Percentiles rank a stretch among this genome's conserved stretches.
Evolutionary conservation across 30 jellyfish, hydroid and myxozoan species (phyloP).

Genomic region (Calvadosia cruxmelitensis): DNA sequence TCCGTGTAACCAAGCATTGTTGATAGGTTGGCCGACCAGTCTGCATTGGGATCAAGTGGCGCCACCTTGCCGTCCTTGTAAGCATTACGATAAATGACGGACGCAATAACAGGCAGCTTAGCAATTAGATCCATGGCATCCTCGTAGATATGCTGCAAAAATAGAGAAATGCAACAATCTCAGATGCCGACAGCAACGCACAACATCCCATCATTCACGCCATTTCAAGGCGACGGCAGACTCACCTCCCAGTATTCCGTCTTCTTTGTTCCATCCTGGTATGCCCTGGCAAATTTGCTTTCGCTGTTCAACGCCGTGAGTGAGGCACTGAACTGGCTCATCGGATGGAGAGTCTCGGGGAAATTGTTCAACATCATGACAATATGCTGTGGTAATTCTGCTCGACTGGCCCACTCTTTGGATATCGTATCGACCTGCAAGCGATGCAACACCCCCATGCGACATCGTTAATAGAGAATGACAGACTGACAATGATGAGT

Average conservation of each 20-base stretch:
- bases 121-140: slow-evolving; percentile 92
- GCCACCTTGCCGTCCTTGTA: slow-evolving; percentile 90
- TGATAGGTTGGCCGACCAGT: slow-evolving; percentile 76
- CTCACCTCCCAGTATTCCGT: slow-evolving; percentile 92
- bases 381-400: slow-evolving; percentile 93
- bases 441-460: background rate
- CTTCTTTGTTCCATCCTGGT: slow-evolving; percentile 71
- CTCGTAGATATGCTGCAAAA: slow-evolving; percentile 68
- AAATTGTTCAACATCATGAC: slow-evolving; percentile 82
- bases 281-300: slow-evolving; percentile 94
- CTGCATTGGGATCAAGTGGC: slow-evolving; percentile 64
- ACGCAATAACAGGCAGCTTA: slow-evolving; percentile 90
- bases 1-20: slow-evolving; percentile 61
- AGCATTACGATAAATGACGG: slow-evolving; percentile 69
- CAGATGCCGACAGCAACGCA: too few relatives aligned
- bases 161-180: too few relatives aligned
- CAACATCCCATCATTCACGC: too few relatives aligned
- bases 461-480: background rate
- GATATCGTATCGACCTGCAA: slow-evolving; percentile 67
- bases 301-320: slow-evolving; percentile 85
- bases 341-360: slow-evolving; percentile 97
- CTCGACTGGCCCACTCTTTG: slow-evolving; percentile 94
- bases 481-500: too few relatives aligned
- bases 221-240: too few relatives aligned
- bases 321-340: slow-evolving; percentile 96